Evolutionary conservation across 2,113 vertebrate species (phyloP).

Genomic region (Paralichthys olivaceus): DNA sequence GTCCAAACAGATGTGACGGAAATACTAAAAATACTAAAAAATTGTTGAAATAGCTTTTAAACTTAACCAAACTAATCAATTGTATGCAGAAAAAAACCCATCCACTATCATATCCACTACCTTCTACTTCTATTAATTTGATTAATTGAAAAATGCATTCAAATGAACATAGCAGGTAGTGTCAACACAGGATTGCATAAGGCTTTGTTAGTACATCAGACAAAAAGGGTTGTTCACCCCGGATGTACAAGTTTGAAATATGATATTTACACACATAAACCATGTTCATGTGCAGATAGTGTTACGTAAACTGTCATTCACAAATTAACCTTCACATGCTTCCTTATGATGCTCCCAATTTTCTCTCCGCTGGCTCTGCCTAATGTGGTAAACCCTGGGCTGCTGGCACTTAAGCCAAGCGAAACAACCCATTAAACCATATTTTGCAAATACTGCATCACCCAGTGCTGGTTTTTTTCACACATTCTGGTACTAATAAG

Average conservation of each 20-base stretch:
- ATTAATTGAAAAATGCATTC: too few species aligned
- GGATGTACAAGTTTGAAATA: conserved; percentile 37
- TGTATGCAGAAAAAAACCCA: too few species aligned
- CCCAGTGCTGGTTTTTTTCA: conserved; percentile 57
- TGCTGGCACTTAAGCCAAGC: conserved; percentile 47
- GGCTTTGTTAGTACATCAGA: not conserved
- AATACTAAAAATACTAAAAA: too few species aligned
- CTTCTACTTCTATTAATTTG: too few species aligned
- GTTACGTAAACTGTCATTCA: conserved; percentile 43
- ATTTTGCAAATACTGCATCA: conserved; percentile 51
- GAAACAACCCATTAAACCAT: conserved; percentile 58
- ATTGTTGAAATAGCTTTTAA: too few species aligned
- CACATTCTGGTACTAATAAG: conserved; percentile 75
- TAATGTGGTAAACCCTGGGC: conserved; percentile 46
- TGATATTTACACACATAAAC: conserved; percentile 36
- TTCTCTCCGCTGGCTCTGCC: conserved; percentile 25
- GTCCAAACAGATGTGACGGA: too few species aligned
- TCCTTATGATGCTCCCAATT: conserved; percentile 35
- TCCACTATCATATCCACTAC: too few species aligned
- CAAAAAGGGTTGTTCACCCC: not conserved
- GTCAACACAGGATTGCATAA: not conserved
- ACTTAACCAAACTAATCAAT: too few species aligned
- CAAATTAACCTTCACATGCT: conserved; percentile 37
- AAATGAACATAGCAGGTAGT: not conserved
- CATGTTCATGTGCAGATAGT: conserved; percentile 23